These are phyloP conservation scores for Sericinus montela DNA, from an alignment of 2,888 invertebrate species.

Conservation along the genomic window DNA sequence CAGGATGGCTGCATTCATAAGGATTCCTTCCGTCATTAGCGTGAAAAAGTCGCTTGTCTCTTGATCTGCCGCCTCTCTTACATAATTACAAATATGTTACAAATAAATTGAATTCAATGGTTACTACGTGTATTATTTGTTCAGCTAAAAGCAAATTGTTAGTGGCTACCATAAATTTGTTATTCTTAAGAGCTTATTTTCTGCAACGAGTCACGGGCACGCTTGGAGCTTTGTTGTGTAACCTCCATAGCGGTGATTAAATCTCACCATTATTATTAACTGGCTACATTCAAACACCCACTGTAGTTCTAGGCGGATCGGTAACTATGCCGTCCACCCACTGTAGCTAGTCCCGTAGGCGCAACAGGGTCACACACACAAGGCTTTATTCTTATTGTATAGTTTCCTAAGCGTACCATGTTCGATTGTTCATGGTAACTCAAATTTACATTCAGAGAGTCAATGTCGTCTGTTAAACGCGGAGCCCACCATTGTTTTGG, in stretches of 20 bases:
- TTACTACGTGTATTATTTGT: constrained; percentile 40
- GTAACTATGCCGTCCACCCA: constrained; percentile 79
- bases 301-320: constrained; percentile 71
- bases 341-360: constrained; percentile 75
- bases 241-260: constrained; percentile 76
- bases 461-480: constrained; percentile 66
- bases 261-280: constrained; percentile 79
- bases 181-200: constrained; percentile 53
- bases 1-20: constrained; percentile 46
- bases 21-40: constrained; percentile 35
- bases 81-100: neutral
- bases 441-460: constrained; percentile 71
- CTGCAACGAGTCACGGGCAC: constrained; percentile 63
- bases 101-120: constrained; percentile 40
- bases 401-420: constrained; percentile 65
- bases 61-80: neutral
- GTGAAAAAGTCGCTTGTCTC: neutral
- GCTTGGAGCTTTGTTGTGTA: constrained; percentile 73
- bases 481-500: constrained; percentile 73
- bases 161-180: constrained; percentile 43
- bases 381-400: constrained; percentile 61
- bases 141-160: constrained; percentile 55
- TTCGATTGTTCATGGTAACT: constrained; percentile 68
- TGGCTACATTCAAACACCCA: constrained; percentile 79
- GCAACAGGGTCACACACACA: constrained; percentile 74